Percentiles rank a stretch among this genome's conserved stretches.
These are phyloP conservation scores for Amphipoea lucens DNA, from an alignment of 2,888 invertebrate genomes.

Conservation along the genomic window DNA sequence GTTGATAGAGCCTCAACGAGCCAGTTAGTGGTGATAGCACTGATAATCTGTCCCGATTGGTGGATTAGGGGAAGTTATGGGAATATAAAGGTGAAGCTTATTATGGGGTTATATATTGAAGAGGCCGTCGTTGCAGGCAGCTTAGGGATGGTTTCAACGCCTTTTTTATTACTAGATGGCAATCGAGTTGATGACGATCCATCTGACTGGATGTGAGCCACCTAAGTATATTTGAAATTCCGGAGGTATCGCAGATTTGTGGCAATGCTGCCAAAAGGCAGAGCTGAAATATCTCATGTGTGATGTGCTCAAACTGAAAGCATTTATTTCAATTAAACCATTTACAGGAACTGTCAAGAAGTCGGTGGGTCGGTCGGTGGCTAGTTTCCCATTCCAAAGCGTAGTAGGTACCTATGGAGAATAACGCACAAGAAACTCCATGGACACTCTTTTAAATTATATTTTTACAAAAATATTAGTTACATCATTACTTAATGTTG, in stretches of 20 bases:
- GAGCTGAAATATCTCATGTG: neutral
- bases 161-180: neutral
- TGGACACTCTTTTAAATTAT: too few relatives aligned
- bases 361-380: too few relatives aligned
- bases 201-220: neutral
- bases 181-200: neutral
- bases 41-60: slow-evolving; percentile 13
- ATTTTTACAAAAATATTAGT: too few relatives aligned
- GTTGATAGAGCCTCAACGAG: neutral
- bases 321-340: too few relatives aligned
- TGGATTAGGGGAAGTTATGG: neutral
- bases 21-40: slow-evolving; percentile 12
- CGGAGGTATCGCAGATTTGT: too few relatives aligned
- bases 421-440: too few relatives aligned
- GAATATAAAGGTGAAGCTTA: neutral
- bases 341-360: too few relatives aligned
- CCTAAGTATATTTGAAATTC: neutral
- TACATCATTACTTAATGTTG: too few relatives aligned
- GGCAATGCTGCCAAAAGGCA: neutral
- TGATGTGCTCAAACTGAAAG: too few relatives aligned
- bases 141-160: neutral
- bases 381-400: too few relatives aligned
- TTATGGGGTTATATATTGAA: slow-evolving; percentile 6
- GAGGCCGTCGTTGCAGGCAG: neutral
- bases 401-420: too few relatives aligned